A percentile compares a stretch with the other conserved stretches of the same genome.
phyloP scores from a whole-genome alignment of 2,888 invertebrate genomes.

The Oxytorus armatus region DNA sequence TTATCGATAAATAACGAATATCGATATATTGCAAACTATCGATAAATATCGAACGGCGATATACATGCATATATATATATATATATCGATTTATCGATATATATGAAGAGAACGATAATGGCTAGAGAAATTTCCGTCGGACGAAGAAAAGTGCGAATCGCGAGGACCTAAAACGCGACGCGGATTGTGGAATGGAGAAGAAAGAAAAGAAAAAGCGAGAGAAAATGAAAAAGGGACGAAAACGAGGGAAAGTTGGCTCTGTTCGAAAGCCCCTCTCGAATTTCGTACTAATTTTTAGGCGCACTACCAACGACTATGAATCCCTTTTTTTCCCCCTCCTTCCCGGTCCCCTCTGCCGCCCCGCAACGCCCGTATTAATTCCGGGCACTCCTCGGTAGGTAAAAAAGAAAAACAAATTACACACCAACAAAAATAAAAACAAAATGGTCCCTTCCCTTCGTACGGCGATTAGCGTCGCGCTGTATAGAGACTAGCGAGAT shows the following conservation, averaged over 20 bases:
- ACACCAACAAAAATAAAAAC: conserved; percentile 54
- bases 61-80: conserved; percentile 18
- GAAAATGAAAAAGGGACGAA: conserved; percentile 40
- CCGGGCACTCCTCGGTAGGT: conserved; percentile 15
- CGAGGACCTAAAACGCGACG: conserved; percentile 45
- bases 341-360: too few species aligned
- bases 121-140: conserved; percentile 34
- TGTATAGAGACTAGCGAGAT: conserved; percentile 81
- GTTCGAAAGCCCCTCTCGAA: background rate
- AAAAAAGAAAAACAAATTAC: conserved; percentile 18
- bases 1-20: conserved; percentile 10
- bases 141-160: conserved; percentile 17
- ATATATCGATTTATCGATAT: too few species aligned
- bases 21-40: background rate
- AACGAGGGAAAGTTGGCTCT: conserved; percentile 33
- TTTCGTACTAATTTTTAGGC: conserved; percentile 29
- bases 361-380: too few species aligned
- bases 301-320: conserved; percentile 35
- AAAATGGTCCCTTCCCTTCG: too few species aligned
- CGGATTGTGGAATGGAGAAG: too few species aligned
- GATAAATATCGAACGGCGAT: conserved; percentile 1
- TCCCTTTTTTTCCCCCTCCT: background rate
- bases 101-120: conserved; percentile 13
- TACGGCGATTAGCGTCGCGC: conserved; percentile 81
- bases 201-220: too few species aligned